These are phyloP conservation scores for Hemicrepidius hirtus DNA, from an alignment of 2,888 invertebrate species.

Conservation along the genomic window DNA sequence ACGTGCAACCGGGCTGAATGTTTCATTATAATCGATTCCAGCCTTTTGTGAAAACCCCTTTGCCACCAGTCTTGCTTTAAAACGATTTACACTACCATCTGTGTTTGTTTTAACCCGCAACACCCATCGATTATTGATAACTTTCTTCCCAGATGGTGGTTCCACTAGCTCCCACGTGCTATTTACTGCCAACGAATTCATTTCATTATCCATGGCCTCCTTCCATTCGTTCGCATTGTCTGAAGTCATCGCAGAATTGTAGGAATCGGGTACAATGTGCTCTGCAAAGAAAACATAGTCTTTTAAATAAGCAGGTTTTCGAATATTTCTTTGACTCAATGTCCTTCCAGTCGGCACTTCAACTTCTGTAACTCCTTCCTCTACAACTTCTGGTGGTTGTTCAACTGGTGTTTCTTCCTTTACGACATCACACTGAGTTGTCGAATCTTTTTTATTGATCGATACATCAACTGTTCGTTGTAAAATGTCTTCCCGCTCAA, in stretches of 20 bases:
- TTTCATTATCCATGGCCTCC: background rate
- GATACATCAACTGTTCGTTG: too few relatives aligned
- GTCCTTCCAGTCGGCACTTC: too few relatives aligned
- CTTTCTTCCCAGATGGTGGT: background rate
- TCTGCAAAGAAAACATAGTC: conserved; percentile 9
- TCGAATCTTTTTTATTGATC: too few relatives aligned
- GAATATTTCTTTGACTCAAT: too few relatives aligned
- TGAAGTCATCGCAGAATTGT: background rate
- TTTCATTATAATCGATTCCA: conserved; percentile 62
- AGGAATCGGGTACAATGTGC: background rate
- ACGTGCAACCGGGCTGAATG: conserved; percentile 57
- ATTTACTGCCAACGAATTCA: conserved; percentile 12
- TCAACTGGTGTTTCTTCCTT: too few relatives aligned
- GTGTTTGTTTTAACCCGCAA: conserved; percentile 55
- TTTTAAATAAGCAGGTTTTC: too few relatives aligned
- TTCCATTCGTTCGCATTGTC: background rate
- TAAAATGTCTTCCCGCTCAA: too few relatives aligned
- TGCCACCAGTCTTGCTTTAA: conserved; percentile 63
- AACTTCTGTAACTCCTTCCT: too few relatives aligned
- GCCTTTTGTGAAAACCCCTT: conserved; percentile 54
- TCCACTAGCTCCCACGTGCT: conserved; percentile 13
- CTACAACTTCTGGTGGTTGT: too few relatives aligned
- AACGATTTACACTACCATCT: conserved; percentile 58
- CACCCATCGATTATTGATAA: background rate
- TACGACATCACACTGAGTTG: too few relatives aligned